Percentiles rank a stretch among this genome's conserved stretches.
phyloP scores from a whole-genome alignment of 2,888 invertebrate species.

The Eupithecia subumbrata region DNA sequence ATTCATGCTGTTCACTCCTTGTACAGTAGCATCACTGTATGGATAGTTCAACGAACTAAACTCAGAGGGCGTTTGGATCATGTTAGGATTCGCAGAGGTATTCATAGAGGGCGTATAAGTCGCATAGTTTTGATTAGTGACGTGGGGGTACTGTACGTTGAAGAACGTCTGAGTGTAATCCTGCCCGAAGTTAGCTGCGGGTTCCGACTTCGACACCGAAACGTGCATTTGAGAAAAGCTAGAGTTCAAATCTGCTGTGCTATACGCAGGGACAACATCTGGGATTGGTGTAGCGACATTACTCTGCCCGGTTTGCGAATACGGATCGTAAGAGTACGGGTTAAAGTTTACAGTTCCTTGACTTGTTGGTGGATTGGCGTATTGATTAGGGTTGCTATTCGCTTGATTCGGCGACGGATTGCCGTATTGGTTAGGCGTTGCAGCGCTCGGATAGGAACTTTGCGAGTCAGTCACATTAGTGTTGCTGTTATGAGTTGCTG shows the following conservation, averaged over 20 bases:
- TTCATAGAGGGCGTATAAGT: constrained; percentile 68
- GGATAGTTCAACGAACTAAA: constrained; percentile 63
- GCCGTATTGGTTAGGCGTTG: constrained; percentile 23
- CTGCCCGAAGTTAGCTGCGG: constrained; percentile 47
- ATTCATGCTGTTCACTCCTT: constrained; percentile 19
- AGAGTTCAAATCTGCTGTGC: constrained; percentile 60
- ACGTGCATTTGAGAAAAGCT: constrained; percentile 75
- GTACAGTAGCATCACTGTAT: constrained; percentile 43
- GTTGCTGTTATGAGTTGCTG: constrained; percentile 63
- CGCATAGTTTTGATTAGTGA: constrained; percentile 61
- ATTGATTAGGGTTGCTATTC: constrained; percentile 3
- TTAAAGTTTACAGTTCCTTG: constrained; percentile 45
- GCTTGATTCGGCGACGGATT: constrained; percentile 4
- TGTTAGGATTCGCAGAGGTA: constrained; percentile 53
- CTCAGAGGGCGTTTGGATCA: constrained; percentile 62
- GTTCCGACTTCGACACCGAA: constrained; percentile 55
- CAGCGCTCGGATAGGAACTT: constrained; percentile 44
- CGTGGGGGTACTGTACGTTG: constrained; percentile 68
- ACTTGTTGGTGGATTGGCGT: constrained; percentile 19
- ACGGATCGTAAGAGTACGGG: constrained; percentile 50
- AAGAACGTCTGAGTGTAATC: constrained; percentile 74
- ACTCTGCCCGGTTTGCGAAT: constrained; percentile 37
- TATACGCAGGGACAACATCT: constrained; percentile 52
- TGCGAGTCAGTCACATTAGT: constrained; percentile 69
- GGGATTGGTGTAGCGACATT: constrained; percentile 54